Evolutionary conservation across 2,113 vertebrate genomes (phyloP), one percentile per base, ranked within the genome.

Genomic region (Saguinus midas): DNA sequence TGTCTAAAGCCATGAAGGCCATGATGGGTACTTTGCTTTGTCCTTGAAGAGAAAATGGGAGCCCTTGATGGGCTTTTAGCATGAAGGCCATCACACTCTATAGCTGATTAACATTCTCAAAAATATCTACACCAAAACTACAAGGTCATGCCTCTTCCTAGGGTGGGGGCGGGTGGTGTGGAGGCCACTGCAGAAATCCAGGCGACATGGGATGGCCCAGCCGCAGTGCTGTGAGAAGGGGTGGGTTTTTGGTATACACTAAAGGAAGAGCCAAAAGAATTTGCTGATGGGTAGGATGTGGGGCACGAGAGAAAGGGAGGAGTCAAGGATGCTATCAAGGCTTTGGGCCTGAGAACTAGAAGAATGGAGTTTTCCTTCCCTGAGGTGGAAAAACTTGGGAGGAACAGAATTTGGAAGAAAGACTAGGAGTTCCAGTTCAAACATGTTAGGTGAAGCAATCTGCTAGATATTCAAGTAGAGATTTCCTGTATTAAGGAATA

Each of bases 21-120:
- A 12, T 52, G 9, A 16, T 35, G n/a, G 66, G 80, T 66, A 48
- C 12, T 73, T 87, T 37, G 18, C 64, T 45, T 89, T 5, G 25
- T 32, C 4, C 35, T 75, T 37, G 35, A 55, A 73, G 84, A 79
- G 43, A 70, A 25, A 40, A 45, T 25, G 25, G 45, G 10, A 61
- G 14, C 8, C 18, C 1, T 66, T 13, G 48, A 16, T 21, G 32
- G 13, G 25, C 43, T 73, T 13, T 81, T 40, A 70, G 32, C 48
- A 43, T 1, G 37, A 45, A 66, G 13, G 10, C 1, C 2, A 0
- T 23, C 61, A 29, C 17, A 5, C 25, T 57, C 27, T 12, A 17
- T 57, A 35, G 10, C 73, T 73, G 40, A 50, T 37, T 11, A 43
- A 93, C 43, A 91, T 68, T 75, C 61, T 61, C 23, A 81, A 89